phyloP scores from a whole-genome alignment of 2,797 vertebrate genomes.

The Thripadectes ignobilis region DNA sequence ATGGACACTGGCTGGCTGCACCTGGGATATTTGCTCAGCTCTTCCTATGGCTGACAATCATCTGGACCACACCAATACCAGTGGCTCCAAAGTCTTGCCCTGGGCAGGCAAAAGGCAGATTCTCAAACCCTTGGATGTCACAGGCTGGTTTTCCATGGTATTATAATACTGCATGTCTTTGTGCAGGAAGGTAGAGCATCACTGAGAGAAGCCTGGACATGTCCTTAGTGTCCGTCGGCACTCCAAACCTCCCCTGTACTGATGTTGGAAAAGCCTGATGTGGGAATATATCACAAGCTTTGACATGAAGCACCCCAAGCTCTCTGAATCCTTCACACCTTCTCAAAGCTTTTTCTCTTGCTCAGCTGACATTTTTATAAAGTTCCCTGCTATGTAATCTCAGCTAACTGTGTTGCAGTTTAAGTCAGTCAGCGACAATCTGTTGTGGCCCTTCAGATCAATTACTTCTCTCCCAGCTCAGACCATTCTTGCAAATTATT shows the following conservation, averaged over 20 bases:
- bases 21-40: not conserved
- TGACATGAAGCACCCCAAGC: not conserved
- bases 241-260: not conserved
- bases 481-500: slow-evolving; percentile 44
- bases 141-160: not conserved
- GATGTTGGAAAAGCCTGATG: not conserved
- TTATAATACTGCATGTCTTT: not conserved
- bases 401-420: not conserved
- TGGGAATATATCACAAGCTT: not conserved
- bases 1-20: not conserved
- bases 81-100: fast-evolving
- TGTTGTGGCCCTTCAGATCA: not conserved
- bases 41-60: not conserved
- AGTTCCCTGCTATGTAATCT: slow-evolving; percentile 23
- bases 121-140: not conserved
- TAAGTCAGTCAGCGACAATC: slow-evolving; percentile 45
- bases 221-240: not conserved
- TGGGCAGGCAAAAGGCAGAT: not conserved
- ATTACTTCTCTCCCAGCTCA: slow-evolving; percentile 34
- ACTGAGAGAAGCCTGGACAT: not conserved
- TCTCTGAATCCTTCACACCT: slow-evolving; percentile 35
- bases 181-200: not conserved
- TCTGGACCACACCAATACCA: not conserved
- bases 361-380: slow-evolving; percentile 41
- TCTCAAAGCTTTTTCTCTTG: slow-evolving; percentile 39